Base-by-base conservation (phyloP, 1,140 invertebrate species). In the Drosophila ohnishii region DNA sequence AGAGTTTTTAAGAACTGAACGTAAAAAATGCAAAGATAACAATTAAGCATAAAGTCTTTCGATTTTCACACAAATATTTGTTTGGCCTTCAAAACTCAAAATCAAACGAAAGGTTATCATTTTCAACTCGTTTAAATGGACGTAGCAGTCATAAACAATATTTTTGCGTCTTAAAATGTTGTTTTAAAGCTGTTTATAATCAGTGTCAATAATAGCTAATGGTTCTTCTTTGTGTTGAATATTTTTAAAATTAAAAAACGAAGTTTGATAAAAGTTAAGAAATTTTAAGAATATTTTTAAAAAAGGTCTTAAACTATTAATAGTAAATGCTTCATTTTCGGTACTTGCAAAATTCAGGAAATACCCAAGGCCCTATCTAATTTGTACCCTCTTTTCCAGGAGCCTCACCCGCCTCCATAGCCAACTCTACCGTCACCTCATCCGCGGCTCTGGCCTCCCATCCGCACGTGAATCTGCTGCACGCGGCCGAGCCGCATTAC, bases 401-500 rank as follows among this genome's bases (percentile, higher is more conserved):
- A 53, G 89, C 85, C 45, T 89, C 89, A 6, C 83, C 88, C 55
- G 88, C 79, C 14, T 89, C 90, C 39, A 83, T 90, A 22, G 57
- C 55, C 61, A 78, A 79, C 37, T 80, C 83, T 9, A 87, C 75
- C 8, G 85, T 79, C 50, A 82, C 69, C 30, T 45, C 51, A 55
- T 55, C 77, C 3, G 78, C 76, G 8, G 72, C 79, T 14, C 30
- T 90, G 42, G 74, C 87, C 64, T 86, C 90, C 35, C 91, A 92
- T 78, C 91, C 91, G 7, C 91, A 92, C 62, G 91, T 92, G 14
- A 92, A 92, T 64, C 64, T 92, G 51, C 25, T 92, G 65, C 91
- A 92, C 65, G 89, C 90, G 6, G 82, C 91, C 39, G 91, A 92
- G 61, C 89, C 91, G 37, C 91, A 92, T 60, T 92, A 91, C 57